Evolutionary conservation across 2,797 vertebrate species (phyloP).

Genomic region (Catostomus latipinnis): DNA sequence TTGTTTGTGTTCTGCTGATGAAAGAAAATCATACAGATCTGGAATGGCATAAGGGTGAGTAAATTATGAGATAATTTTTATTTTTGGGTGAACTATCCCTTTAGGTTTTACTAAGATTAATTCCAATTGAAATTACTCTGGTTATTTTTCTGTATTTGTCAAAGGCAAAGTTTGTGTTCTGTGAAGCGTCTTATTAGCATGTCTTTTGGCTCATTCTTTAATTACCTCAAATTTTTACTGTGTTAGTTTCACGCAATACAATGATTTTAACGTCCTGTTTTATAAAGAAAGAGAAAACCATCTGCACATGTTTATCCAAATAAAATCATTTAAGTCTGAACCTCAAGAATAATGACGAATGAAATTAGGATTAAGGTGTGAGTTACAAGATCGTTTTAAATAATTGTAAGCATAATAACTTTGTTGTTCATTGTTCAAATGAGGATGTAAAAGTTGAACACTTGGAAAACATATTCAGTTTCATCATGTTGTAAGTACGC

Average conservation of each 20-base stretch:
- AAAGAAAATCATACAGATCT: no score
- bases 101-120: no score
- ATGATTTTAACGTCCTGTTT: not conserved
- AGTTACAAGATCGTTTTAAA: not conserved
- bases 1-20: no score
- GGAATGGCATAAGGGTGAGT: no score
- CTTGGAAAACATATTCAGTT: not conserved
- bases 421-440: slow-evolving; percentile 10
- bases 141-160: not conserved
- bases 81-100: no score
- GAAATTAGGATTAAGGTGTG: not conserved
- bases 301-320: not conserved
- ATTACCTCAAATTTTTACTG: not conserved
- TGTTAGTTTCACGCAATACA: not conserved
- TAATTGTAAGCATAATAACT: not conserved
- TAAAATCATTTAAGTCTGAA: not conserved
- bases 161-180: slow-evolving; percentile 1
- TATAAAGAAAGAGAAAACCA: not conserved
- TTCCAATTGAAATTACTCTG: not conserved
- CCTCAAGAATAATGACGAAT: not conserved
- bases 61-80: no score
- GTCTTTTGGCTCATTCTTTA: not conserved
- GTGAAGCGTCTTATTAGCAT: not conserved
- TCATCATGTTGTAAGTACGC: slow-evolving; percentile 27
- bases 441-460: not conserved